Base-by-base conservation (phyloP, 2,113 vertebrate species). In the Gambusia holbrooki region DNA sequence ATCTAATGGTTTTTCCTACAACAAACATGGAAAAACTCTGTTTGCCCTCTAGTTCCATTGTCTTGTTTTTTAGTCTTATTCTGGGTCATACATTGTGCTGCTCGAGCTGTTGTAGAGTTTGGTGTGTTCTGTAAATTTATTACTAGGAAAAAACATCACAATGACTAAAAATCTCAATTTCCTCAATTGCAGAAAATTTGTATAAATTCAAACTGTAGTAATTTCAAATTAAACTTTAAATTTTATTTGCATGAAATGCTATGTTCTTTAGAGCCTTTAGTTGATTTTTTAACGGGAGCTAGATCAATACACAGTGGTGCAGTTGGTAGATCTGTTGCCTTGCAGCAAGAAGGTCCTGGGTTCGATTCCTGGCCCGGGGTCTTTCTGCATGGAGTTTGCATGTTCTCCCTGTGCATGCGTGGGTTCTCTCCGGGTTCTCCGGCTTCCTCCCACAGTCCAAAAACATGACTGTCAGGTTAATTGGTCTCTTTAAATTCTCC, bases 1-100 rank as follows among this genome's bases (percentile, higher is more conserved):
- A 51, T 75, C 79, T 79, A 88, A 81, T 70, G 79, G 84, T 87
- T 81, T 74, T 83, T 77, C 81, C 73, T 66, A 14, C 65, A 86
- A 63, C n/a, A 32, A 33, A 11, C 1, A 63, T 58, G 37, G 33
- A 74, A 77, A 73, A 82, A 45, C 63, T 35, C 62, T 48, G 64
- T 81, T 77, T 68, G 35, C n/a, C 37, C 29, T 64, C 14, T 25
- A 5, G 37, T 28, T 74, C 25, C 1, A 29, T 68, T 73, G 77
- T 62, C 12, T n/a, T 3, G 30, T 11, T 54, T 12, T 42, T 35
- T 66, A 28, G 62, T 71, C 67, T 51, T 30, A 25, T 51, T 32
- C 68, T 51, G 33, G 0, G 3, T 42, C 32, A 58, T 27, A 7
- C 17, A 32, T 3, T 51, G 8, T 61, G 17, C 27, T 33, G 11